Base-by-base conservation (phyloP, 2,113 vertebrate genomes). In the Atrichornis clamosus region DNA sequence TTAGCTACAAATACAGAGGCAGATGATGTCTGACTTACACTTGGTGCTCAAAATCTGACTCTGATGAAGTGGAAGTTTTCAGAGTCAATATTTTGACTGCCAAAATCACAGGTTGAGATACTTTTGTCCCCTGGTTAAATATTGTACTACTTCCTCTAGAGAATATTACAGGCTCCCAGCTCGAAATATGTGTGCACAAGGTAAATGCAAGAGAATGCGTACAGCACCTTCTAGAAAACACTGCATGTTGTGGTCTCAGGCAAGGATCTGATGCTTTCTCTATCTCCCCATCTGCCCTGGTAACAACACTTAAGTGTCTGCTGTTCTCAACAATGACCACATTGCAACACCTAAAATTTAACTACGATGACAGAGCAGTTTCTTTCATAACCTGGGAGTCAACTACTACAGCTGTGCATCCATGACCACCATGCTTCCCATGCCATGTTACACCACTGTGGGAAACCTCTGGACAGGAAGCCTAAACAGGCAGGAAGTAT, bases 151-250 rank as follows among this genome's bases (percentile, higher is more conserved):
- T 23, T 89, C 37, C 28, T 83, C 37, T 55, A 26, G 14, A 58
- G 44, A 70, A 60, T 17, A 22, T 37, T 22, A 49, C 32, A 73
- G 23, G 18, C 13, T 84, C 7, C 7, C 14, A n/a, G 56, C 39
- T 55, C 58, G 58, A 87, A 58, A 77, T 1, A 6, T 3, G 3
- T 24, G 21, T 4, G 8, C 2, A 8, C 24, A 90, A 44, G 0
- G 1, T 13, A 85, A 84, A 78, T 50, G 18, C 44, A 56, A 47
- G 44, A 44, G 47, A 70, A 67, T 1, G 5, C 13, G 13, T 37
- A 20, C 4, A 50, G 24, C 49, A 79, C 0, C 44, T 59, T 47
- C 15, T 56, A 68, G 82, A 69, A 92, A 80, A 90, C 18, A 42
- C 26, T 13, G 15, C 20, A 6, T 8, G 6, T 11, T 76, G 37